Base-by-base conservation (phyloP, 30 jellyfish, hydroid and myxozoan species). In the Hydractinia symbiolongicarpus region DNA sequence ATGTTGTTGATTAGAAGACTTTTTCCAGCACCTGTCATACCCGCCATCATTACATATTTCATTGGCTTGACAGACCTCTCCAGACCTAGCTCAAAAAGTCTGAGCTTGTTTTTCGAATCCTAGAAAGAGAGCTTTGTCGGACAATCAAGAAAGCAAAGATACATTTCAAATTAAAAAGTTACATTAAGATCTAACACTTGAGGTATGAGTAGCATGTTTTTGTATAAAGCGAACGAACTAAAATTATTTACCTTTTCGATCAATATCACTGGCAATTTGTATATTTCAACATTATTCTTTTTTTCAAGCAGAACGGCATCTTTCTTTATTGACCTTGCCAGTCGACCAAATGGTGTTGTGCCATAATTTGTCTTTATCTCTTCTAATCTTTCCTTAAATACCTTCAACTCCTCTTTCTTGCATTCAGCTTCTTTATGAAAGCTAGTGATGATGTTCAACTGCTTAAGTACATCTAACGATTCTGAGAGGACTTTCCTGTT, bases 1-100 rank as follows among this genome's bases (percentile, higher is more conserved):
- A 64, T 64, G 74, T 64, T 64, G 17, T 64, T 64, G 9, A 64
- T 51, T 6, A 64, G 17, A 6, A 64, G 74, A 64, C 74, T 64
- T 64, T 64, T 64, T 13, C 74, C 74, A n/a, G 74, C 74, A 6
- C 74, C 74, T 6, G 74, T 64, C 74, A 64, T 64, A n/a, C 74
- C 74, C 19, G 74, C 74, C 17, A 64, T n/a, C 74, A 64, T 7
- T 7, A 64, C 16, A 64, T 6, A 6, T 64, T 64, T 64, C 1
- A 1, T 44, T n/a, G 74, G 74, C 4, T 64, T 64, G 6, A 64
- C 0, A 4, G 74, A 51, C 4, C 4, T 64, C 40, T 64, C 74
- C 1, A 4, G 19, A 51, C 74, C 74, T n/a, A 64, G 74, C 74
- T 64, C 74, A 13, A n/a, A 64, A 7, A 44, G 9, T 64, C 74